A percentile compares a stretch with the other conserved stretches of the same genome.
phyloP scores from a whole-genome alignment of 2,113 vertebrate species.

The Sus scrofa region T2T-Sscrofa CM000826.6:32638001-32638500 shows the following conservation, averaged over 20 bases:
- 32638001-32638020: no score
- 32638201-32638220: conserved; percentile 30
- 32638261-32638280: neutral
- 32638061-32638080: no score
- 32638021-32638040: no score
- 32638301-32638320: conserved; percentile 23
- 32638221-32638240: conserved; percentile 8
- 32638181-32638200: neutral
- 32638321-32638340: conserved; percentile 6
- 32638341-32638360: neutral
- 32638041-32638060: no score
- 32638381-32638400: conserved; percentile 44
- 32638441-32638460: neutral
- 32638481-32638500: neutral
- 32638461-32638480: conserved; percentile 41
- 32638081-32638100: no score
- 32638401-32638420: conserved; percentile 12
- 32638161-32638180: neutral
- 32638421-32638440: neutral
- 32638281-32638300: neutral
- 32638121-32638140: conserved; percentile 14
- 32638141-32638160: neutral
- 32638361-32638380: neutral
- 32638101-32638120: no score
- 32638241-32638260: neutral